These are phyloP conservation scores for Montipora efflorescens DNA, from an alignment of 64 coral and sea anemone genomes.

Conservation along the genomic window DNA sequence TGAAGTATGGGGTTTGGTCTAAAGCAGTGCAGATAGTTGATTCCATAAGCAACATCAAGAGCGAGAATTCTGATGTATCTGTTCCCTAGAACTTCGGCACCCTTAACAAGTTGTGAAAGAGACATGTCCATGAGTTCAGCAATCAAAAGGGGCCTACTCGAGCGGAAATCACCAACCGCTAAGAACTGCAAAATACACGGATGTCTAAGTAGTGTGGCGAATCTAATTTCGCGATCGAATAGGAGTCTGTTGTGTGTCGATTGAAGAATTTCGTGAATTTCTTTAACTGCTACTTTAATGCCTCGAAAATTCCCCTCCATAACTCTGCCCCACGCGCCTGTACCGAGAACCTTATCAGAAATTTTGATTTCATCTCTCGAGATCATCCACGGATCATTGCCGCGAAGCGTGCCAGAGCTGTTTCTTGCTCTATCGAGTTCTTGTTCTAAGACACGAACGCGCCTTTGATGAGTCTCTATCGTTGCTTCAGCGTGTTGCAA, in stretches of 20 bases:
- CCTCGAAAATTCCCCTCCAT: constrained; percentile 88
- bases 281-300: constrained; percentile 81
- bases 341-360: constrained; percentile 78
- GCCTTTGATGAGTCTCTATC: constrained; percentile 52
- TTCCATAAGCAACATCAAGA: constrained; percentile 68
- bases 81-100: constrained; percentile 47
- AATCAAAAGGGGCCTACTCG: constrained; percentile 62
- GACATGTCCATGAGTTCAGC: constrained; percentile 90
- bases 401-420: constrained; percentile 14
- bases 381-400: constrained; percentile 85
- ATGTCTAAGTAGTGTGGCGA: constrained; percentile 77
- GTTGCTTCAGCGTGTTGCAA: constrained; percentile 44
- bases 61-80: constrained; percentile 78
- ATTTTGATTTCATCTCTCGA: constrained; percentile 69
- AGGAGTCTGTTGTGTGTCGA: constrained; percentile 78
- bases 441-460: constrained; percentile 68
- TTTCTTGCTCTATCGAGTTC: constrained; percentile 64
- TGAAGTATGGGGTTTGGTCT: constrained; percentile 84
- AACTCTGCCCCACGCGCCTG: constrained; percentile 89
- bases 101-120: constrained; percentile 61
- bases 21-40: constrained; percentile 89
- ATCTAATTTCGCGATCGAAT: constrained; percentile 88
- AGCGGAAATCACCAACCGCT: constrained; percentile 66
- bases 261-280: constrained; percentile 85
- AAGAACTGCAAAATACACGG: constrained; percentile 84